Evolutionary conservation across 1,140 invertebrate species (phyloP).

Genomic region (Oncopodura yosiiana): DNA sequence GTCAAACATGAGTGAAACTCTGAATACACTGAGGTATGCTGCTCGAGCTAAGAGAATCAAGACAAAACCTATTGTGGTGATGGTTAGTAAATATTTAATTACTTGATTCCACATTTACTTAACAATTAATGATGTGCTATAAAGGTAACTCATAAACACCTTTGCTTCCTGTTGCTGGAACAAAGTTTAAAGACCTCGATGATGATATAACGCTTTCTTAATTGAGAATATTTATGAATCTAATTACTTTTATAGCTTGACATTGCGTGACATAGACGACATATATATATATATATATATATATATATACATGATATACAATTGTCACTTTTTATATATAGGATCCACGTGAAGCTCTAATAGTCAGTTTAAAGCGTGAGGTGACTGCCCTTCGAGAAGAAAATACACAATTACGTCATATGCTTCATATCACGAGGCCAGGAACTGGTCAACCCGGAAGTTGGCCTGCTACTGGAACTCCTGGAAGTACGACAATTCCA

Average conservation of each 20-base stretch:
- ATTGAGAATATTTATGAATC: too few species aligned
- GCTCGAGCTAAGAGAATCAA: slow-evolving; percentile 75
- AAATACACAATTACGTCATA: slow-evolving; percentile 75
- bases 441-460: slow-evolving; percentile 1
- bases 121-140: too few species aligned
- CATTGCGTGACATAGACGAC: neutral
- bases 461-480: slow-evolving; percentile 12
- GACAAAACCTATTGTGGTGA: slow-evolving; percentile 81
- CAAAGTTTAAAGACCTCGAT: neutral
- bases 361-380: slow-evolving; percentile 78
- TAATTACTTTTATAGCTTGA: too few species aligned
- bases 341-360: slow-evolving; percentile 85
- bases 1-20: slow-evolving; percentile 76
- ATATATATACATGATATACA: neutral
- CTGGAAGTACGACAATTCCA: slow-evolving; percentile 42
- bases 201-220: too few species aligned
- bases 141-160: neutral
- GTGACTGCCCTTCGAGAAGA: slow-evolving; percentile 78
- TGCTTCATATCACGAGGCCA: slow-evolving; percentile 44
- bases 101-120: too few species aligned
- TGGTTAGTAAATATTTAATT: slow-evolving; percentile 52
- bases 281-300: too few species aligned
- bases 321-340: slow-evolving; percentile 39
- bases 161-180: too few species aligned
- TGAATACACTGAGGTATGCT: slow-evolving; percentile 84